Evolutionary conservation across 2,888 invertebrate species (phyloP), one percentile per base, ranked within the genome.

Genomic region (Cyrtodaria siliqua): DNA sequence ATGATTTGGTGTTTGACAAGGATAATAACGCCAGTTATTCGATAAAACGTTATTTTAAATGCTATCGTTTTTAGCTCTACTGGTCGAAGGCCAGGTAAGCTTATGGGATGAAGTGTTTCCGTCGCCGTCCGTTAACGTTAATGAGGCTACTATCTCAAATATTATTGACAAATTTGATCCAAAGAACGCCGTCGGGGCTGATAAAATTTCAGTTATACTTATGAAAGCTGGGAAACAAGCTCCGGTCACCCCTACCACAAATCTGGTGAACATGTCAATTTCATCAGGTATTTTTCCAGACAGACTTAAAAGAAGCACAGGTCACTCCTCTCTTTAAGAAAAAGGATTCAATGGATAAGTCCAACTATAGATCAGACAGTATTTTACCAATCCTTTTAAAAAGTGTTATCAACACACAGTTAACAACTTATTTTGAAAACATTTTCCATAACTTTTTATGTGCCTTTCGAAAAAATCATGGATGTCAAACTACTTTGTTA

Each of bases 271-370:
- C 42, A 26, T 6, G 3, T 49, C 59, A n/a, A 66, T 57, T 23
- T 3, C 1, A 8, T 40, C 50, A 27, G 23, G 42, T 8, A 20
- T 9, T 53, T 71, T 71, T 26, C 64, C 59, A 33, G 55, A 62
- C 27, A 16, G 57, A 67, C n/a, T n/a, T n/a, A n/a, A n/a, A n/a
- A 18, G 20, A 56, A n/a, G 61, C 57, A 29, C 50, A 73, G 49
- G 67, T 73, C 9, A 50, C 56, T 26, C 67, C 73, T 26, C 6
- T 73, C 3, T 61, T 40, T 27, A 73, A 67, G 44, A 67, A 62
- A 50, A 73, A 50, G 23, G 50, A 42, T 20, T 18, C 56, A 8
- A 26, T 67, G 23, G 16, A 33, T 44, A 67, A 61, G 27, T 49
- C 61, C 29, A 72, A 64, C 27, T 64, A 60, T 20, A 52, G 71